Percentiles rank a stretch among this genome's conserved stretches.
These are phyloP conservation scores for Planiliza haematocheilus DNA, from an alignment of 2,113 vertebrate species.

Conservation along the genomic window DNA sequence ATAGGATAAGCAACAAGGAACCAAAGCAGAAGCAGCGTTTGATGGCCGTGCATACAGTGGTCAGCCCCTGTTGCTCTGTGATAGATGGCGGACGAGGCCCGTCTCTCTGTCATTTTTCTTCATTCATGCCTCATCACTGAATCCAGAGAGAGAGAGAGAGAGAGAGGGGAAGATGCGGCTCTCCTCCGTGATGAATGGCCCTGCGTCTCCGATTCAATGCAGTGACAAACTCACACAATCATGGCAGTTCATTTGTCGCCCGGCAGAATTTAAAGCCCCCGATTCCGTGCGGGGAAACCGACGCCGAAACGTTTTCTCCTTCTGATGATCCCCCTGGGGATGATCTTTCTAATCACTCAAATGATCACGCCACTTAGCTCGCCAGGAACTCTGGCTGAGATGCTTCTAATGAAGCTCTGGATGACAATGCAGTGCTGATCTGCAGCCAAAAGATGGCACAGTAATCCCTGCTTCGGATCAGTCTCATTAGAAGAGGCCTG, in stretches of 20 bases:
- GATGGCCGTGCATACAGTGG: conserved; percentile 9
- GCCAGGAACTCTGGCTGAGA: conserved; percentile 16
- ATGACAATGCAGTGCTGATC: conserved; percentile 43
- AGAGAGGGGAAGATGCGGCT: neutral
- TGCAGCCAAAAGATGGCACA: conserved; percentile 71
- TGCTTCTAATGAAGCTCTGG: conserved; percentile 16
- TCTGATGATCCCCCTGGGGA: neutral
- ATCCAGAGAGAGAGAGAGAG: conserved; percentile 12
- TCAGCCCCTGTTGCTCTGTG: conserved; percentile 30
- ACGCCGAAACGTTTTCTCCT: conserved; percentile 3
- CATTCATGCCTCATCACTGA: conserved; percentile 53
- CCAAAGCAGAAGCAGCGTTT: conserved; percentile 6
- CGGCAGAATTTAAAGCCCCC: conserved; percentile 24
- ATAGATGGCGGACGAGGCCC: conserved; percentile 45
- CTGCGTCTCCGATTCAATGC: conserved; percentile 29
- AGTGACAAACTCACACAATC: conserved; percentile 62
- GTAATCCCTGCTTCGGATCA: conserved; percentile 61
- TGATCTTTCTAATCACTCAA: conserved; percentile 23
- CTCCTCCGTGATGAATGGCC: conserved; percentile 46
- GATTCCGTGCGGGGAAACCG: conserved; percentile 19
- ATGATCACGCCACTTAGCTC: conserved; percentile 18
- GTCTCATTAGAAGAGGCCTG: neutral
- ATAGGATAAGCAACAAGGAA: conserved; percentile 5
- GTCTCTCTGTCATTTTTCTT: conserved; percentile 60
- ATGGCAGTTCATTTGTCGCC: conserved; percentile 58